These are phyloP conservation scores for Rafetus swinhoei DNA, from an alignment of 2,113 vertebrate genomes.

Conservation along the genomic window DNA sequence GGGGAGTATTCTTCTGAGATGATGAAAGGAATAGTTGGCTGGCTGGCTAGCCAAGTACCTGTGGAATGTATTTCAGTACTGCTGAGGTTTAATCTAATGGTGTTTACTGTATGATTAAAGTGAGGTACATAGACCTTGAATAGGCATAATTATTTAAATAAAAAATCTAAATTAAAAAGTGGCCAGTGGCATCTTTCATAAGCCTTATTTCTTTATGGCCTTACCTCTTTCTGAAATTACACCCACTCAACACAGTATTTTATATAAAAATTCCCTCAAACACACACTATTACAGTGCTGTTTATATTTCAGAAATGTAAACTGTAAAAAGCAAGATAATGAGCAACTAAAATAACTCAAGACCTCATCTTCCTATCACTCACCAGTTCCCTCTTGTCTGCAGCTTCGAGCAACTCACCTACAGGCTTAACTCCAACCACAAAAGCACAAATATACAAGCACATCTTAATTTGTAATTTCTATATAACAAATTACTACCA, in stretches of 20 bases:
- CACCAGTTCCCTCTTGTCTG: background rate
- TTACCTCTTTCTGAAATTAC: background rate
- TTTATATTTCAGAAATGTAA: background rate
- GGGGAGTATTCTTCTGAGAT: background rate
- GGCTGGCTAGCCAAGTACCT: background rate
- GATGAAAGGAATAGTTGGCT: background rate
- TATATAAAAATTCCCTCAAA: background rate
- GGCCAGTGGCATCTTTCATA: background rate
- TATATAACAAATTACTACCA: background rate
- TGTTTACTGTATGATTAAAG: background rate
- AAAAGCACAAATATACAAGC: background rate
- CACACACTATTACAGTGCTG: background rate
- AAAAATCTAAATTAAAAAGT: background rate
- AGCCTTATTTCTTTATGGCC: background rate
- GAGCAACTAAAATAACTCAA: background rate
- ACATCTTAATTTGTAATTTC: background rate
- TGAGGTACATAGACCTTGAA: background rate
- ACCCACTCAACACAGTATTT: background rate
- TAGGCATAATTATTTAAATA: background rate
- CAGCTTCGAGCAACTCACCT: background rate
- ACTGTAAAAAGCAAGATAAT: accelerated
- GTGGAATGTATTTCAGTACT: background rate
- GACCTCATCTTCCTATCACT: background rate
- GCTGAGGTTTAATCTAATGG: background rate
- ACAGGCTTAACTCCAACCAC: background rate